These are phyloP conservation scores for Theonella swinhoei DNA, from an alignment of 37 sponge, comb jelly and placozoan species.

Conservation along the genomic window DNA sequence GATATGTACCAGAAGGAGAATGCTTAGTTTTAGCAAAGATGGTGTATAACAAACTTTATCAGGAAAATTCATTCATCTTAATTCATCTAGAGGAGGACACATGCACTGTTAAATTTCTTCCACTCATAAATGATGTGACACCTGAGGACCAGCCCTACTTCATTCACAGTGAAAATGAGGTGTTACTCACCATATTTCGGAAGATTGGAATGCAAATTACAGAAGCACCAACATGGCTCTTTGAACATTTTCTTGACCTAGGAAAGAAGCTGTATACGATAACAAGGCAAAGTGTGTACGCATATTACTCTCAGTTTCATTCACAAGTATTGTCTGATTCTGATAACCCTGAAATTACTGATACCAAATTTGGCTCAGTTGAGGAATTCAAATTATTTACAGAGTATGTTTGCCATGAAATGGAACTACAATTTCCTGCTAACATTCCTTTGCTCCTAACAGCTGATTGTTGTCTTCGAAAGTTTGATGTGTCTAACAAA, in stretches of 20 bases:
- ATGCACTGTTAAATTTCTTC: conserved; percentile 7
- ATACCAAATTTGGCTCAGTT: conserved; percentile 12
- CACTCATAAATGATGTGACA: not conserved
- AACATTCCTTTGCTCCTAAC: conserved; percentile 30
- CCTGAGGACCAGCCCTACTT: conserved; percentile 13
- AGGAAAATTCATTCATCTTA: not conserved
- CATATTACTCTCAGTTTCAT: conserved; percentile 11
- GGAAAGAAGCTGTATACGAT: not conserved
- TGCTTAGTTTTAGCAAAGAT: not conserved
- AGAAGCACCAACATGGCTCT: not conserved
- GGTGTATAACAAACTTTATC: conserved; percentile 1
- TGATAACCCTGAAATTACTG: conserved; percentile 10
- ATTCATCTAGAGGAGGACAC: not conserved
- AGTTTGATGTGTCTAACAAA: conserved; percentile 8
- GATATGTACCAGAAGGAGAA: not conserved
- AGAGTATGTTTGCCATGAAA: not conserved
- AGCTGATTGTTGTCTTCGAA: conserved; percentile 24
- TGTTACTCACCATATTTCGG: conserved; percentile 4
- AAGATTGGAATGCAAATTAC: conserved; percentile 26
- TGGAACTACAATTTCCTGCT: conserved; percentile 7
- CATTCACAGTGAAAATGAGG: not conserved
- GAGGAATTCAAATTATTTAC: conserved; percentile 24
- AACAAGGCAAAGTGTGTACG: conserved; percentile 2
- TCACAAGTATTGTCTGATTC: not conserved
- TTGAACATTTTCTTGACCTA: not conserved